Conservation (phyloP, 2,113 vertebrate species). For the Numenius arquata region DNA sequence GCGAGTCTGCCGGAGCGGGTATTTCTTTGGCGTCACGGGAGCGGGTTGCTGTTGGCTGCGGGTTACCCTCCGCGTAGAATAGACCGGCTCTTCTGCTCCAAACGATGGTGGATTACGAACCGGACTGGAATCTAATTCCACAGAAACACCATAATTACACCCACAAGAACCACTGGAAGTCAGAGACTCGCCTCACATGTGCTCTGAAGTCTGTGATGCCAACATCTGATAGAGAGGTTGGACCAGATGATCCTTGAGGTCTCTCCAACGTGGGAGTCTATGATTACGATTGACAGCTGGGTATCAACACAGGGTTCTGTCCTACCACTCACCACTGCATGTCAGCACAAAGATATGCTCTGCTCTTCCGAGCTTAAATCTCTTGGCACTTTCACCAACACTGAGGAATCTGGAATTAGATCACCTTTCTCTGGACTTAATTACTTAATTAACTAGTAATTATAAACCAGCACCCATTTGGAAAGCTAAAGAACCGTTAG, state of each 20-base stretch:
- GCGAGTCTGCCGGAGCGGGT: slow-evolving; percentile 89
- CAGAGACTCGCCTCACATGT: neutral
- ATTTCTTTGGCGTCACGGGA: slow-evolving; percentile 88
- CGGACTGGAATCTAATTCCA: slow-evolving; percentile 81
- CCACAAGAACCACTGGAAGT: neutral
- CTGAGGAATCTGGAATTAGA: neutral
- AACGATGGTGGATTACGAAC: slow-evolving; percentile 76
- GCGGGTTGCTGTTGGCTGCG: slow-evolving; percentile 92
- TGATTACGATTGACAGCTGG: neutral
- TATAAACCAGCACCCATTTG: neutral
- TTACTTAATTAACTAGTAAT: neutral
- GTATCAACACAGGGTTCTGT: too few species aligned
- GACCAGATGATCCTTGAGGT: neutral
- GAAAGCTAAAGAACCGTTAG: neutral
- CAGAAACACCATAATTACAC: neutral
- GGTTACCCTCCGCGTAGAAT: slow-evolving; percentile 88
- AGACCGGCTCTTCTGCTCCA: slow-evolving; percentile 83
- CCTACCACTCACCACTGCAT: neutral
- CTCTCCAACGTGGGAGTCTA: neutral
- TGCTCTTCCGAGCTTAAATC: neutral
- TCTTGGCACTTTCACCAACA: neutral
- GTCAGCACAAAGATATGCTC: fast-evolving
- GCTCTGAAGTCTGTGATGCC: neutral
- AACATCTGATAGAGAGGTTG: neutral
- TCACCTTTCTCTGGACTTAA: neutral